Evolutionary conservation across 2,113 vertebrate genomes (phyloP), one percentile per base, ranked within the genome.

Genomic region (Osmerus mordax): DNA sequence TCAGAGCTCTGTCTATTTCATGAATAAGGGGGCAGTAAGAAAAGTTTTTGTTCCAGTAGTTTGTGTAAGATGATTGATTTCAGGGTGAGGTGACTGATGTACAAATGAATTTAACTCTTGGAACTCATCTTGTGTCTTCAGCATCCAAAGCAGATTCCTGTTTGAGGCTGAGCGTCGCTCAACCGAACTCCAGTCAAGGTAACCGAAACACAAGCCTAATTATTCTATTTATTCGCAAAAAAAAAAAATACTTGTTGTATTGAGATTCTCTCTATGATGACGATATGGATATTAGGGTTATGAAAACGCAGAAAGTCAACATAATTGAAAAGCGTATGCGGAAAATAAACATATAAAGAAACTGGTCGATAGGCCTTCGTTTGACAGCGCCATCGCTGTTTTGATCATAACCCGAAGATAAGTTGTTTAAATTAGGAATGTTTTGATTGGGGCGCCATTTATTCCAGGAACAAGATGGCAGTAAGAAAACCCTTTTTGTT

Each of bases 61-160:
- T 65, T 18, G 14, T 16, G 13, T 28, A 25, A 62, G 25, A 16
- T 12, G 16, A 23, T 56, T 8, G 51, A 53, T 51, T 54, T 23
- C 36, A 62, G 41, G 0, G 14, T 65, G 3, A 5, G 36, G 8
- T 63, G 78, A 28, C 47, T 11, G 55, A 12, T 53, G 4, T 71
- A 3, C 3, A 1, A 62, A 21, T 8, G 32, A 36, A 36, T 36
- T 23, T 59, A 5, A 2, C 41, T 12, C 9, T 7, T 47, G 9
- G 7, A 47, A 47, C 41, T 6, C 29, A 5, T 32, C 77, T 74
- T 75, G 15, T 55, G 36, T 56, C 78, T 81, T 81, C 67, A 96
- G 94, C 93, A 82, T 86, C 73, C 61, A 85, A 89, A 86, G 78
- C 82, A 72, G 76, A 80, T 72, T 76, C 87, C 63, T 59, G 41